Conservation (phyloP, 2,888 invertebrate genomes). For the Trachelus tabidus region DNA sequence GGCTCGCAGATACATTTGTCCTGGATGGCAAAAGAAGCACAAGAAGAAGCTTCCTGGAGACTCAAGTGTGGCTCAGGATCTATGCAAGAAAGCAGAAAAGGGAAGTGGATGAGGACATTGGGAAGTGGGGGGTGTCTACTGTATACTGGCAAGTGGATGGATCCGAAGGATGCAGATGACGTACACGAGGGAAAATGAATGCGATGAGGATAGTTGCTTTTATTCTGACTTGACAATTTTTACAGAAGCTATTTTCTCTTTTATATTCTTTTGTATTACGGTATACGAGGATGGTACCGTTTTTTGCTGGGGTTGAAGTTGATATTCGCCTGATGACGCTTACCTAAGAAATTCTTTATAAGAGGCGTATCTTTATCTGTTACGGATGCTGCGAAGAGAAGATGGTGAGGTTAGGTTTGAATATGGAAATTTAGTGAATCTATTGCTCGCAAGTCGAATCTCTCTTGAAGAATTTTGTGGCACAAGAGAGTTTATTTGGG, state of each 20-base stretch:
- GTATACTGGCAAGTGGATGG: not conserved
- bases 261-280: not conserved
- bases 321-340: not conserved
- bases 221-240: not conserved
- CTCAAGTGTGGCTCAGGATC: not conserved
- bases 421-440: not conserved
- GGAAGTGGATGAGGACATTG: not conserved
- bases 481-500: not conserved
- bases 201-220: not conserved
- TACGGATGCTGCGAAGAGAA: not conserved
- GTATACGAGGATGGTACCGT: not conserved
- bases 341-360: slow-evolving; percentile 37
- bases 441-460: not conserved
- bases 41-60: not conserved
- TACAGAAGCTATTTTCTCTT: not conserved
- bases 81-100: not conserved
- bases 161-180: not conserved
- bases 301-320: not conserved
- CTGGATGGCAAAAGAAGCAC: not conserved
- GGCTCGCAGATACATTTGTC: not conserved
- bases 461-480: not conserved
- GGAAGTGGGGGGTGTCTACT: not conserved
- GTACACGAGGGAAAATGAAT: not conserved
- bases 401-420: not conserved
- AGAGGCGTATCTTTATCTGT: slow-evolving; percentile 35